phyloP scores from a whole-genome alignment of 2,888 invertebrate genomes.

The Sicus ferrugineus region DNA sequence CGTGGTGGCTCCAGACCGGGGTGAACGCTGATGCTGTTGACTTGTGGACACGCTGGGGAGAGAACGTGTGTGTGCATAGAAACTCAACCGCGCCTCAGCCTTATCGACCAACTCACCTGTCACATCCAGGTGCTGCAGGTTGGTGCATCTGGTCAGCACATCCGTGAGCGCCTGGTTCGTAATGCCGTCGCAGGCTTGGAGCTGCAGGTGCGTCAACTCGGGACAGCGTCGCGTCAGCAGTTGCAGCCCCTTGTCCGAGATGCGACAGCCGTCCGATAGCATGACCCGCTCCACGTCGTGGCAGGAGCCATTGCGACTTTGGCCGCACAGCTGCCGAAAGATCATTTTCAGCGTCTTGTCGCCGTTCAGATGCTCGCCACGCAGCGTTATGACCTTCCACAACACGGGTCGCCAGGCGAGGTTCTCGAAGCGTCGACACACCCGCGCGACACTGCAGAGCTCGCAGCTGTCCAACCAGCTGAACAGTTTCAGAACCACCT shows the following conservation, averaged over 20 bases:
- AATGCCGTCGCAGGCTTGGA: constrained; percentile 77
- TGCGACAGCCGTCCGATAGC: constrained; percentile 73
- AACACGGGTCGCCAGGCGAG: constrained; percentile 80
- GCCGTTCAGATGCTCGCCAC: constrained; percentile 68
- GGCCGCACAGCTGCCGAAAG: constrained; percentile 72
- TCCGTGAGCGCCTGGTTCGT: constrained; percentile 82
- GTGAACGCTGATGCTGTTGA: constrained; percentile 79
- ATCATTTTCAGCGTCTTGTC: constrained; percentile 74
- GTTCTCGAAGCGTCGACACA: constrained; percentile 78
- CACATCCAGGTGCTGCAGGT: constrained; percentile 84
- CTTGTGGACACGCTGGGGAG: constrained; percentile 73
- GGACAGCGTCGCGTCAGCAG: constrained; percentile 81
- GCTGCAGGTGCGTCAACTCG: constrained; percentile 80
- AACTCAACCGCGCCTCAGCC: background rate
- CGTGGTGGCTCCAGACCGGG: constrained; percentile 72
- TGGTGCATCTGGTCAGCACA: constrained; percentile 79
- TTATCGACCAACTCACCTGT: constrained; percentile 76
- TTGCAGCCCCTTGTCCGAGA: constrained; percentile 81
- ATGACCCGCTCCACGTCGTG: constrained; percentile 73
- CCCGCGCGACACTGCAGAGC: constrained; percentile 77
- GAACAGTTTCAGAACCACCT: constrained; percentile 74
- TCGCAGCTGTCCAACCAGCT: constrained; percentile 76
- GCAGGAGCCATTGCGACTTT: constrained; percentile 73
- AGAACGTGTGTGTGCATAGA: background rate
- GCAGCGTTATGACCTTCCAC: constrained; percentile 75